phyloP scores from a whole-genome alignment of 53 echinoderm and acorn worm species.

The Astropecten irregularis region DNA sequence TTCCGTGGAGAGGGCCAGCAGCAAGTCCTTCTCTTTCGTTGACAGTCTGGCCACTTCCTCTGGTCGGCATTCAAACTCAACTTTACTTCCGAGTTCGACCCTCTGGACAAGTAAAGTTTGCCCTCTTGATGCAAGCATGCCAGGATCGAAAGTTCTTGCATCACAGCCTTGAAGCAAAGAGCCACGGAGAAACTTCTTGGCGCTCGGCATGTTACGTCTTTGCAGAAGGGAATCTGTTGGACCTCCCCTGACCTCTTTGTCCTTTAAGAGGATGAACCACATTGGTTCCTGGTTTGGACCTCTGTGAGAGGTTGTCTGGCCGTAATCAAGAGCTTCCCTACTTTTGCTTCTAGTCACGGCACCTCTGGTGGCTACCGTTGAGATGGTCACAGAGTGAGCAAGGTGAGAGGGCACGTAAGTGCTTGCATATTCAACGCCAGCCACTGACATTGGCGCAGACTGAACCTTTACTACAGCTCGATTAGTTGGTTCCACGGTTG shows the following conservation, averaged over 20 bases:
- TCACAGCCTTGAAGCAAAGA: slow-evolving; percentile 6
- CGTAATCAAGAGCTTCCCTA: too few species aligned
- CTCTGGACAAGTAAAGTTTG: background rate
- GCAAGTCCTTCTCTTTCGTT: slow-evolving; percentile 24
- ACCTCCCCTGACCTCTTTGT: background rate
- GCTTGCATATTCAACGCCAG: background rate
- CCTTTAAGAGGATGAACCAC: slow-evolving; percentile 17
- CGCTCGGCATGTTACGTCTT: background rate
- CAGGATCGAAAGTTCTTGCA: background rate
- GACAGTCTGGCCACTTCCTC: slow-evolving; percentile 42
- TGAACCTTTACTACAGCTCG: background rate
- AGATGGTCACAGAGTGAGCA: too few species aligned
- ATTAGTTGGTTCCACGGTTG: background rate
- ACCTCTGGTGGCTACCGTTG: too few species aligned
- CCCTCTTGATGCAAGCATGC: background rate
- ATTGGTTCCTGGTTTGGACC: too few species aligned
- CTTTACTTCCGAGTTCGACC: background rate
- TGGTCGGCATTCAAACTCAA: slow-evolving; percentile 28
- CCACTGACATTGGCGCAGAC: background rate
- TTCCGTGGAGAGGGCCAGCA: slow-evolving; percentile 35
- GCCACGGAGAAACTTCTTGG: slow-evolving; percentile 6
- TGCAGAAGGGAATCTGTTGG: background rate
- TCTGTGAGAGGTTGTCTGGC: too few species aligned
- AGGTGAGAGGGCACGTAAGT: too few species aligned
- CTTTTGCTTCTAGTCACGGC: too few species aligned